These are phyloP conservation scores for Andinoacara biseriatus DNA, from an alignment of 2,113 vertebrate genomes.

Conservation along the genomic window DNA sequence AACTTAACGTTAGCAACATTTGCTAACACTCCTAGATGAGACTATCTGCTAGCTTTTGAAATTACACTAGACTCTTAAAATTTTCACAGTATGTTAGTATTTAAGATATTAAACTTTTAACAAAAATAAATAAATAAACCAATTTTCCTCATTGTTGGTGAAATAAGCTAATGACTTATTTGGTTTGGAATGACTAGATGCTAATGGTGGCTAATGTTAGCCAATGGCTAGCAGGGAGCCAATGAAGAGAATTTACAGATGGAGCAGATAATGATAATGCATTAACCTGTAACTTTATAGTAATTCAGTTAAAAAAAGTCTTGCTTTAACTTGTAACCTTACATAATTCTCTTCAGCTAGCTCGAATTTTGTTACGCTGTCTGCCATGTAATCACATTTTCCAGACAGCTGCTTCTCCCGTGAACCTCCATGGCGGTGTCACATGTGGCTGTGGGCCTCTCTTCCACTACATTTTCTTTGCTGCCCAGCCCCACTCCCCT, in stretches of 20 bases:
- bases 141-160: too few species aligned
- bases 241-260: too few species aligned
- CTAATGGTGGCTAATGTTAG: not conserved
- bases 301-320: not conserved
- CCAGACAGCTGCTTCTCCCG: constrained; percentile 13
- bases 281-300: not conserved
- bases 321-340: constrained; percentile 12
- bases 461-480: not conserved
- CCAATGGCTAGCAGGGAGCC: too few species aligned
- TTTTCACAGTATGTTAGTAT: constrained; percentile 3
- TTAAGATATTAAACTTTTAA: not conserved
- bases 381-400: constrained; percentile 5
- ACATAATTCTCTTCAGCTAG: not conserved
- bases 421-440: constrained; percentile 36
- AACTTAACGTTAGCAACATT: not conserved
- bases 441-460: constrained; percentile 31
- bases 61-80: not conserved
- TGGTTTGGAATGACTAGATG: not conserved
- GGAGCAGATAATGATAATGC: not conserved
- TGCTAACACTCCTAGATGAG: not conserved
- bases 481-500: not conserved
- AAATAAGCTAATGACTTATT: not conserved
- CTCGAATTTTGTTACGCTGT: not conserved
- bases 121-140: too few species aligned
- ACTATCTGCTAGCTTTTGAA: not conserved